Evolutionary conservation across 2,797 vertebrate genomes (phyloP), one percentile per base, ranked within the genome.

Genomic region (Caiman crocodilus): DNA sequence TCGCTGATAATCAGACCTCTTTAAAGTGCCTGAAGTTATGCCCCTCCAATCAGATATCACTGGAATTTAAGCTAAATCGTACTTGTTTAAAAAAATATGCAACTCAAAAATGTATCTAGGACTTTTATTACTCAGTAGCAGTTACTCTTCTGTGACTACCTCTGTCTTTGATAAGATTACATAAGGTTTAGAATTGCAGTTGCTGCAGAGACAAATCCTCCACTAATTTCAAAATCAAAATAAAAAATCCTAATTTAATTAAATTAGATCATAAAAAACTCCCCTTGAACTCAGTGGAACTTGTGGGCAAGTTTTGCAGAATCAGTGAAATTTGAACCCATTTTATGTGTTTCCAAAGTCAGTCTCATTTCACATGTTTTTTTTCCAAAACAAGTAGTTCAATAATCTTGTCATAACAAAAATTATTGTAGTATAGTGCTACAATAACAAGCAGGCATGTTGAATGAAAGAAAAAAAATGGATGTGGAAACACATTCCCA

Each of bases 341-440:
- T 18, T 28, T 21, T 26, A 16, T 58, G 15, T 10, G 16, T 69
- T 85, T 92, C 91, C 59, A 25, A 88, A 81, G 2, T 65, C 42
- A 26, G 59, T 56, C 35, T 9, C 11, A 3, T 16, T 58, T 82
- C 2, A 35, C 0, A 0, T 50, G 26, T 11, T 92, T 93, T 92
- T 92, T 88, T 74, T 76, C 71, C 65, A 86, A 82, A 21, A 78
- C 17, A 90, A 91, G 86, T 42, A 26, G 12, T 21, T 76, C 64
- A 42, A 57, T 64, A 78, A n/a, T n/a, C 82, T 16, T 13, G 15
- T 21, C 5, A 23, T 6, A 74, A 82, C 13, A 75, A 23, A 81
- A 77, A 30, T 32, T 76, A 50, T 60, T 76, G 32, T 30, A 59
- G 50, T 14, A 7, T 0, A 0, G 64, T 58, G 76, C 75, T 82